Conservation (phyloP, 2,113 vertebrate genomes). For the Dicentrarchus labrax region DNA sequence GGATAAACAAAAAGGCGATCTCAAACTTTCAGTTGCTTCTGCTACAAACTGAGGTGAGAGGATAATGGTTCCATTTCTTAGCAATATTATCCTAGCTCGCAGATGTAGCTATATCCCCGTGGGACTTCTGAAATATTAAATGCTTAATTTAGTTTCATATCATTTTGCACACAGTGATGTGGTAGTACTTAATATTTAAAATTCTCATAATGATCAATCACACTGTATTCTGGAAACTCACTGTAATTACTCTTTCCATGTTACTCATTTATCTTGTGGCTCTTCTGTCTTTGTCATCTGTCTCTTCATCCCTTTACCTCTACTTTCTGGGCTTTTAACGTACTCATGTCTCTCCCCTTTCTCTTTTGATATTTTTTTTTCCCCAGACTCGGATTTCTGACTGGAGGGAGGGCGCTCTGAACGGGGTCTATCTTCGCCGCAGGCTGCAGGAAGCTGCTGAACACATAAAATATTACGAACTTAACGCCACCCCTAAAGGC, state of each 20-base stretch:
- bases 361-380: not conserved
- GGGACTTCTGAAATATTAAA: slow-evolving; percentile 70
- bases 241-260: slow-evolving; percentile 41
- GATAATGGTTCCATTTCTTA: not conserved
- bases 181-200: slow-evolving; percentile 73
- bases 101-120: slow-evolving; percentile 15
- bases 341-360: not conserved
- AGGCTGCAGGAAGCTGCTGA: slow-evolving; percentile 98
- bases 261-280: slow-evolving; percentile 33
- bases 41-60: slow-evolving; percentile 94
- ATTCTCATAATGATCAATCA: slow-evolving; percentile 71
- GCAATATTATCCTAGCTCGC: slow-evolving; percentile 1
- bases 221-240: slow-evolving; percentile 23
- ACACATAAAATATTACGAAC: slow-evolving; percentile 99
- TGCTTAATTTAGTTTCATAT: slow-evolving; percentile 46
- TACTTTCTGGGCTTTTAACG: slow-evolving; percentile 2
- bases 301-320: not conserved
- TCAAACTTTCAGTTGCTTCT: slow-evolving; percentile 99
- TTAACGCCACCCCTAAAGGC: slow-evolving; percentile 99
- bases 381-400: slow-evolving; percentile 96
- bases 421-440: slow-evolving; percentile 98
- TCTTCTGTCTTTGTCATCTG: slow-evolving; percentile 5
- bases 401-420: slow-evolving; percentile 98
- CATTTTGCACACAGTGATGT: slow-evolving; percentile 49
- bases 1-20: slow-evolving; percentile 96